These are phyloP conservation scores for Phacellophora camtschatica DNA, from an alignment of 30 jellyfish, hydroid and myxozoan species.

Conservation along the genomic window DNA sequence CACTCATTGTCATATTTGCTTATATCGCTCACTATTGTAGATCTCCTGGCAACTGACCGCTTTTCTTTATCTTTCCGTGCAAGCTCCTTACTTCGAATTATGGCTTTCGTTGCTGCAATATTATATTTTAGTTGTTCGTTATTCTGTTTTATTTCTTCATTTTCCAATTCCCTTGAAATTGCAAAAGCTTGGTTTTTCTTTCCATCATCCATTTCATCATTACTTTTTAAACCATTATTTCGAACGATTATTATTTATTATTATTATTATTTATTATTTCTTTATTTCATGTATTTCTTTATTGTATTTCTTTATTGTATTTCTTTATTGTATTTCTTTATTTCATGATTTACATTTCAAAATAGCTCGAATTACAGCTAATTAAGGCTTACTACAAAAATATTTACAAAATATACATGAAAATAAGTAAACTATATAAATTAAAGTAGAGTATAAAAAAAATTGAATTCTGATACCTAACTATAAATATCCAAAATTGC, in stretches of 20 bases:
- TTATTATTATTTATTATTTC: too few species aligned
- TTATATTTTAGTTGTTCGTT: not conserved
- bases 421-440: too few species aligned
- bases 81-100: not conserved
- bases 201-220: constrained; percentile 9
- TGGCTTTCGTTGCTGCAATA: constrained; percentile 2
- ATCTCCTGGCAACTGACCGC: not conserved
- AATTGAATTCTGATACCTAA: too few species aligned
- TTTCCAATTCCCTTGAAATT: constrained; percentile 17
- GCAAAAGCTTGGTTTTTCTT: constrained; percentile 6
- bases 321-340: too few species aligned
- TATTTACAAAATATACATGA: too few species aligned
- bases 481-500: too few species aligned
- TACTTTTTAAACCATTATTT: not conserved
- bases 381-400: too few species aligned
- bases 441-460: too few species aligned
- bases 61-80: not conserved
- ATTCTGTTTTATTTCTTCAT: constrained; percentile 4
- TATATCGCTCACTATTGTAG: not conserved
- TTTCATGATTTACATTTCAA: too few species aligned
- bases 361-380: too few species aligned
- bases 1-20: not conserved
- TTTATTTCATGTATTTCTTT: too few species aligned
- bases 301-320: too few species aligned
- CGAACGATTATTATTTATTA: not conserved